Base-by-base conservation (phyloP, 2,888 invertebrate species). In the Chromoteleia sp. region DNA sequence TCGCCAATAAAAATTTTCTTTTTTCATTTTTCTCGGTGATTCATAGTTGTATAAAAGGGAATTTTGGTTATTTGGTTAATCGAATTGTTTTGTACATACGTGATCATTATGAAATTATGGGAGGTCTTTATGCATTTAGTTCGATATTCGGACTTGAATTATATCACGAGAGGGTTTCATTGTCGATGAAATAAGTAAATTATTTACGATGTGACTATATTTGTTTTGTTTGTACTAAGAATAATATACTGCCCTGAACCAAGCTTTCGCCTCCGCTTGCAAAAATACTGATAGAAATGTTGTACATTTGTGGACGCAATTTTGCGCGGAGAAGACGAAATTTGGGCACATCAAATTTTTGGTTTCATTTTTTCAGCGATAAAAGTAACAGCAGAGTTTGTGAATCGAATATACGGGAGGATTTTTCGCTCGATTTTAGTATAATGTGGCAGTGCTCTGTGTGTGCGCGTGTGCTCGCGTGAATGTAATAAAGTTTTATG, bases 401-500 rank as follows among this genome's bases (percentile, higher is more conserved):
- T 33, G 25, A 25, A 25, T 25, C 25, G 5, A 25, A 25, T 6
- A 6, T 25, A 6, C 25, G 25, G 33, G 10, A 33, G 3, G 33
- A 33, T 10, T 33, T 50, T 67, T 61, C 29, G 52, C 48, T 77
- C 63, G 54, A 63, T 17, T 63, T 77, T 63, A 39, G 39, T n/a
- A 29, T 52, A 54, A 50, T 52, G 59, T n/a, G 65, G 50, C 65
- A 67, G 67, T 67, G 29, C 45, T 75, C 76, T 75, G 82, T 82
- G 80, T 86, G 87, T 84, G 84, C 83, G 86, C 83, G 85, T 87
- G 86, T 85, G 77, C 81, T 87, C 79, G 89, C 84, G 85, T 86
- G 88, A 88, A 86, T 86, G 87, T 85, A 87, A 86, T 76, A 83
- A 86, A 88, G 86, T 85, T 86, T 86, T 85, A 86, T 91, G 90